Evolutionary conservation across 2,113 vertebrate species (phyloP).

Genomic region (Progne subis): DNA sequence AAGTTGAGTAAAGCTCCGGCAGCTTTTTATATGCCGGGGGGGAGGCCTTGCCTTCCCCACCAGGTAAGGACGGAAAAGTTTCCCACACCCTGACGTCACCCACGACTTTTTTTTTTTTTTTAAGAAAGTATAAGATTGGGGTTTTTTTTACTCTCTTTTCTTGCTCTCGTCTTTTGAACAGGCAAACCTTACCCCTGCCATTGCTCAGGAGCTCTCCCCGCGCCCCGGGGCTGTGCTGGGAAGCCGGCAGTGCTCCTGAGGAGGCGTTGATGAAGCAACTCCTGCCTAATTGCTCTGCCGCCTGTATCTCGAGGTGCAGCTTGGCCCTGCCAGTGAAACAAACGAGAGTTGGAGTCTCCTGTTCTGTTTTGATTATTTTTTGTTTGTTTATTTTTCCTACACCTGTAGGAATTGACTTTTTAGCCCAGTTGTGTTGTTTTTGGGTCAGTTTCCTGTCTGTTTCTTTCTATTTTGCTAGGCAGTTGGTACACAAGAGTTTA

Average conservation of each 20-base stretch:
- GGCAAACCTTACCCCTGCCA: background rate
- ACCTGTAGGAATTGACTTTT: background rate
- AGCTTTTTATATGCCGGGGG: too few species aligned
- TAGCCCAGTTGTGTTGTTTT: background rate
- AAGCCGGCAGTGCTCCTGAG: background rate
- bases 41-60: too few species aligned
- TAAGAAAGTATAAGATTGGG: too few species aligned
- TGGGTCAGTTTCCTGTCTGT: background rate
- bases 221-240: background rate
- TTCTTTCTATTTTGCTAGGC: background rate
- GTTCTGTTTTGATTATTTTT: background rate
- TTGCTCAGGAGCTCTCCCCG: background rate
- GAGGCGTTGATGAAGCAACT: conserved; percentile 29
- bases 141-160: too few species aligned
- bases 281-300: background rate
- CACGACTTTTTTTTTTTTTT: background rate
- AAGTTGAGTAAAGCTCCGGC: too few species aligned
- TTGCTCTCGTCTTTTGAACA: background rate
- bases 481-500: background rate
- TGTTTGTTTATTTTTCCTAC: background rate
- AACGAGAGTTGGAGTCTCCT: background rate
- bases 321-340: background rate
- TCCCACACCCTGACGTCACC: too few species aligned
- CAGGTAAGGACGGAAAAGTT: too few species aligned
- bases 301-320: background rate